A percentile compares a stretch with the other conserved stretches of the same genome.
Conservation (phyloP, 1,140 invertebrate genomes). For the Polyergus mexicanus region DNA sequence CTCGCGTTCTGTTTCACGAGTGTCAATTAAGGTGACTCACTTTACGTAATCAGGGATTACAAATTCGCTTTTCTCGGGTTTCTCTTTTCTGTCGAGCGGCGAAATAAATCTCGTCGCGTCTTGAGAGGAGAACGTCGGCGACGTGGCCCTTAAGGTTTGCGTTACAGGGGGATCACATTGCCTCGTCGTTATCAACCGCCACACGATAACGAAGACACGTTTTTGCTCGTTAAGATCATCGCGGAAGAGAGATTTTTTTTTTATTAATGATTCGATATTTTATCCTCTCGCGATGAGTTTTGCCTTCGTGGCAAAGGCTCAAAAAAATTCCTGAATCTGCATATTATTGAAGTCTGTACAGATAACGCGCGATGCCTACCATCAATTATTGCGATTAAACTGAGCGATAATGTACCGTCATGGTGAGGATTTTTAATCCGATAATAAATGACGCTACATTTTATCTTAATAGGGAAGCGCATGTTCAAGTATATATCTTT, state of each 20-base stretch:
- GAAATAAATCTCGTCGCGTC: slow-evolving; percentile 68
- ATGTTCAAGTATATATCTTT: slow-evolving; percentile 47
- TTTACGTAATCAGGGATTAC: slow-evolving; percentile 55
- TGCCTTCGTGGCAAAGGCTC: background rate
- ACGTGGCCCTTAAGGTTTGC: slow-evolving; percentile 62
- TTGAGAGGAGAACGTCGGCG: slow-evolving; percentile 43
- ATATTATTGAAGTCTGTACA: slow-evolving; percentile 20
- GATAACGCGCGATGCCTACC: background rate
- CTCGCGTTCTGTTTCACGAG: slow-evolving; percentile 52
- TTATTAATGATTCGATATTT: slow-evolving; percentile 63
- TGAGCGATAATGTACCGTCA: background rate
- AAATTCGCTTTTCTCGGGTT: slow-evolving; percentile 38
- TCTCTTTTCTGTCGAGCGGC: slow-evolving; percentile 43
- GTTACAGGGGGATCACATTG: slow-evolving; percentile 74
- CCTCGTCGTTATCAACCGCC: slow-evolving; percentile 65
- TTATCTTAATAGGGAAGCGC: slow-evolving; percentile 34
- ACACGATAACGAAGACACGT: slow-evolving; percentile 72
- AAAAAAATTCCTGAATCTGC: slow-evolving; percentile 20
- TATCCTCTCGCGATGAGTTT: background rate
- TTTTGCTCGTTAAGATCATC: slow-evolving; percentile 77
- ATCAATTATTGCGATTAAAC: slow-evolving; percentile 41
- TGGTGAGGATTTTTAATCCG: slow-evolving; percentile 5
- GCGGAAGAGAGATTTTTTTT: slow-evolving; percentile 55
- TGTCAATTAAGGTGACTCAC: slow-evolving; percentile 71
- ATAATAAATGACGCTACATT: slow-evolving; percentile 56